Evolutionary conservation across 2,797 vertebrate species (phyloP), one percentile per base, ranked within the genome.

Genomic region (Arctocebus calabarensis): DNA sequence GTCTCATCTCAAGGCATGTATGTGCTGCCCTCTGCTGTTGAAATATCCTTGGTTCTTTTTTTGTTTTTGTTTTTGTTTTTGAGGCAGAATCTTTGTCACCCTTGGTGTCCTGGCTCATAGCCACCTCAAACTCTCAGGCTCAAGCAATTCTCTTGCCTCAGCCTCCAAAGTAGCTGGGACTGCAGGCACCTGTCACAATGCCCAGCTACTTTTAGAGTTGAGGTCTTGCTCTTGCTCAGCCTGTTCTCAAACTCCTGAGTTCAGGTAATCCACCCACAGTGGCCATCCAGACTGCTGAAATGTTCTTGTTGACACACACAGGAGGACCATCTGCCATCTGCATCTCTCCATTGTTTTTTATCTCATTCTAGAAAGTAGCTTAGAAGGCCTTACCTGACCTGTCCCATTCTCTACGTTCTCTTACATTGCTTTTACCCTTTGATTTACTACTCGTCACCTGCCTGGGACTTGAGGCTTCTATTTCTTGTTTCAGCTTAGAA

Each of bases 381-480:
- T 62, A 8, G 34, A 32, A 16, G 2, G 13, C 77, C 20, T 66
- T 20, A 66, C 48, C 29, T 48, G 16, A 19, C 34, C 75, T 45
- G 13, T 1, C 48, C 77, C 29, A 5, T 17, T 55, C 70, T 83
- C 77, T 57, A 48, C 2, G 7, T 23, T 75, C 6, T 23, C 19
- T 88, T 25, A 32, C 1, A 0, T 43, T 32, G 29, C 23, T 81
- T 43, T 32, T 66, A 48, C 48, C 1, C 0, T 0, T 70, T 29
- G 52, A 4, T 17, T 7, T 59, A 57, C 14, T 2, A 1, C 8
- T 68, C 27, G 22, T 27, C 27, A 45, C 19, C 61, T 1, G 1
- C 25, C 34, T 40, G 73, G 27, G 32, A 66, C 64, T 66, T 25
- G 3, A 79, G 57, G 22, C n/a, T 45, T 74, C 22, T 23, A 6